Percentiles rank a stretch among this genome's conserved stretches.
Conservation (phyloP, 23 tunicate species). For the Ascidia mentula region DNA sequence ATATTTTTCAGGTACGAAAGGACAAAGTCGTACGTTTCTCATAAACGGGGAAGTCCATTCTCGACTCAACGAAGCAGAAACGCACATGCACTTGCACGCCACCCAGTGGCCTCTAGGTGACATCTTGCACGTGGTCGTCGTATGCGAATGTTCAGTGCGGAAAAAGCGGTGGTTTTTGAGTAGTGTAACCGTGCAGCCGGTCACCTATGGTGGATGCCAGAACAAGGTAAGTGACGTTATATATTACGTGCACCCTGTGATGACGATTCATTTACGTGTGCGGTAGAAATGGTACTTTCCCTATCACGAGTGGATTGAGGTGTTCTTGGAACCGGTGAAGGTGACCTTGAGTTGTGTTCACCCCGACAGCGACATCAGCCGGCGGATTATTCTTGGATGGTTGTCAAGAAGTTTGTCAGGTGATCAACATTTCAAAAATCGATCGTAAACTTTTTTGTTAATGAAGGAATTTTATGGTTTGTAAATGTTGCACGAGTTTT, state of each 20-base stretch:
- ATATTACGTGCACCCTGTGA: not conserved
- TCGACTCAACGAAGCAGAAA: constrained; percentile 62
- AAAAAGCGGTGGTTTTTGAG: constrained; percentile 69
- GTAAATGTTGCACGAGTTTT: no score
- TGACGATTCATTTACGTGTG: not conserved
- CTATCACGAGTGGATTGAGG: constrained; percentile 89
- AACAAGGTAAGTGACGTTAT: constrained; percentile 10
- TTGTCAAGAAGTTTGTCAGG: constrained; percentile 64
- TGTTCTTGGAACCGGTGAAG: constrained; percentile 67
- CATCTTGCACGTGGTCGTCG: constrained; percentile 45
- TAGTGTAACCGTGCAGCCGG: constrained; percentile 53
- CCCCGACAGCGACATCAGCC: constrained; percentile 59
- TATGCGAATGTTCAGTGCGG: constrained; percentile 53
- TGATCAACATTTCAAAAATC: not conserved
- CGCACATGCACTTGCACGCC: constrained; percentile 46
- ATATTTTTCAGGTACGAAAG: constrained; percentile 31
- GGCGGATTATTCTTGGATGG: constrained; percentile 78
- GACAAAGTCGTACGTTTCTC: constrained; percentile 49
- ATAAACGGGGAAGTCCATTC: constrained; percentile 70
- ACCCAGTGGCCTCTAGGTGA: constrained; percentile 56
- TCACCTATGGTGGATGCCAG: not conserved
- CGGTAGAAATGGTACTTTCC: constrained; percentile 86
- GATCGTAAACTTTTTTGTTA: not conserved
- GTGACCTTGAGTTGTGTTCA: constrained; percentile 62
- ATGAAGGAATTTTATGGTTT: no score